A percentile compares a stretch with the other conserved stretches of the same genome.
Conservation (phyloP, 2,888 invertebrate genomes). For the Polyploca ridens region DNA sequence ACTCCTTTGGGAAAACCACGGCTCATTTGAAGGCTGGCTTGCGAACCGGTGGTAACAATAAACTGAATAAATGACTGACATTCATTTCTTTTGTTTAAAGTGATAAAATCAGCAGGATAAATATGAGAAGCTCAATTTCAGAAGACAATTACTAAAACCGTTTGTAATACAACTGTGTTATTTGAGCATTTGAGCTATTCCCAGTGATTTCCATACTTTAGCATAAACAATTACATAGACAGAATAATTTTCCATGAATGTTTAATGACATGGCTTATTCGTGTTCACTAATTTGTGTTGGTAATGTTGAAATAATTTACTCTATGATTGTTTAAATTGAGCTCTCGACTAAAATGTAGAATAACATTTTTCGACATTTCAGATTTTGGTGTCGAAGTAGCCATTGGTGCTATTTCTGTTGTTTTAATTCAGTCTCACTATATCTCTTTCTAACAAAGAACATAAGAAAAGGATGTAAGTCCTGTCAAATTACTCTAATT, state of each 20-base stretch:
- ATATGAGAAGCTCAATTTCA: neutral
- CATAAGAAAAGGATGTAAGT: too few species aligned
- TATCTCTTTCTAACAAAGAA: too few species aligned
- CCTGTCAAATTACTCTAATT: too few species aligned
- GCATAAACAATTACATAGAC: neutral
- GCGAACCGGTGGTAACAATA: too few species aligned
- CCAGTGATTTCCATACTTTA: neutral
- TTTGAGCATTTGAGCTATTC: neutral
- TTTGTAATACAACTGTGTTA: neutral
- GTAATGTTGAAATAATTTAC: neutral
- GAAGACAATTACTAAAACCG: neutral
- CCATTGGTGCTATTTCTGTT: too few species aligned
- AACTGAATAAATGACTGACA: too few species aligned
- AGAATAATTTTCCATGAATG: conserved; percentile 1
- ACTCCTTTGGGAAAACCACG: too few species aligned
- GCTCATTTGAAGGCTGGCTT: too few species aligned
- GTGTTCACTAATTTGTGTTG: neutral
- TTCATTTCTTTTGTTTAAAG: neutral
- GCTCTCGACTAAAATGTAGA: neutral
- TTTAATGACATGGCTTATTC: neutral
- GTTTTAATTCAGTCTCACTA: too few species aligned
- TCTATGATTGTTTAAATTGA: neutral
- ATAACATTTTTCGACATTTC: too few species aligned
- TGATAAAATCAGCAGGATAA: neutral
- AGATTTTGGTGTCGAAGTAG: too few species aligned